Evolutionary conservation across 2,888 invertebrate species (phyloP), one percentile per base, ranked within the genome.

Genomic region (Stenichneumon culpator): DNA sequence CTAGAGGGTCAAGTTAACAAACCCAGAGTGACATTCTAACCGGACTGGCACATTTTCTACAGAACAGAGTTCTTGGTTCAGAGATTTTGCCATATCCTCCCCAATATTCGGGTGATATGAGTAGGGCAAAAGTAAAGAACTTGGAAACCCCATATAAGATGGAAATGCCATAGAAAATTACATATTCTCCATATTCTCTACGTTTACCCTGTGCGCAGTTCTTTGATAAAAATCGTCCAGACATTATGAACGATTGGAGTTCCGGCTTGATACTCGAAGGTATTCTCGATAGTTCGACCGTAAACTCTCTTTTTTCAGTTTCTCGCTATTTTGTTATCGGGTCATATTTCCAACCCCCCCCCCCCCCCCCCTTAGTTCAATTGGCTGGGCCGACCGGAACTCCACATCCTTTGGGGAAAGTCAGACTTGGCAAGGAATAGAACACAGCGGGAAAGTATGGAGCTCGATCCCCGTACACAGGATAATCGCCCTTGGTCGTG

Each of bases 401-500:
- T 44, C 32, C 32, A 19, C 47, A 44, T 52, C 39, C 32, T 4
- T 63, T 11, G 63, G 63, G 22, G 54, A 47, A 69, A 68, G 63
- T 32, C 63, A 69, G 47, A 79, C 47, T 79, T 79, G 79, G 83
- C 75, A 65, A 32, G 69, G n/a, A 68, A 19, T 60, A 3, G 11
- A 52, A 32, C 47, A 32, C 54, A 60, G 70, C 25, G 60, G 44
- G 68, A 69, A 74, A 50, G 70, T 22, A 44, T 9, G 47, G 44
- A 28, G 36, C 39, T 50, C 54, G 44, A 60, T 63, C 54, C 65
- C 44, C 68, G 63, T 69, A 79, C 70, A 44, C 70, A 69, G 32
- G 69, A 79, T 83, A 79, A 83, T 75, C 74, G 83, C 67, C 70
- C 52, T 79, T 79, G 70, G 32, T 70, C 75, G 83, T 83, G 83